phyloP scores from a whole-genome alignment of 2,888 invertebrate genomes.

The Ceramica pisi region DNA sequence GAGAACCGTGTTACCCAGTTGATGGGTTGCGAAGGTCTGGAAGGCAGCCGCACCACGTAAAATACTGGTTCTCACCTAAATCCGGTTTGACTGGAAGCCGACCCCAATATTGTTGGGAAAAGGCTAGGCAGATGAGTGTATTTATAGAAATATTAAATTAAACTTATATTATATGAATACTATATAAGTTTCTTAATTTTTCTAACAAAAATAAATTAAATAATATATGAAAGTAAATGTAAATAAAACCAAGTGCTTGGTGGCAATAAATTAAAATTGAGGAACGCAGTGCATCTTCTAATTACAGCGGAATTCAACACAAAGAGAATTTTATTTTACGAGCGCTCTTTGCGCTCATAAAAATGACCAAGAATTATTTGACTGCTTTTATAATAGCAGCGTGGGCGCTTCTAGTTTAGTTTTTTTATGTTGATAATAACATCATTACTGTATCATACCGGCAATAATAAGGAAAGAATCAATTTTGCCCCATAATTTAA shows the following conservation, averaged over 20 bases:
- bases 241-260: slow-evolving; percentile 4
- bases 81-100: too few relatives aligned
- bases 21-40: too few relatives aligned
- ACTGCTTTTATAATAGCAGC: slow-evolving; percentile 8
- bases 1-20: too few relatives aligned
- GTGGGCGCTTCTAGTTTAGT: slow-evolving; percentile 10
- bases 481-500: too few relatives aligned
- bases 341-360: slow-evolving; percentile 46
- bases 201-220: not conserved
- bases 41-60: too few relatives aligned
- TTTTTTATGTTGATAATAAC: not conserved
- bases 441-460: not conserved
- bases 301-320: slow-evolving; percentile 41
- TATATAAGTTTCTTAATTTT: too few relatives aligned
- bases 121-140: too few relatives aligned
- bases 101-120: too few relatives aligned
- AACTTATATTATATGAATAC: too few relatives aligned
- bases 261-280: slow-evolving; percentile 16
- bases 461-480: not conserved
- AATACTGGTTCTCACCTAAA: too few relatives aligned
- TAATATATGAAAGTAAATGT: not conserved
- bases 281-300: slow-evolving; percentile 48
- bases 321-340: slow-evolving; percentile 53
- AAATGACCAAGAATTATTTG: slow-evolving; percentile 55
- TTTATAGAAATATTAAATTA: too few relatives aligned